Percentiles rank a stretch among this genome's conserved stretches.
phyloP scores from a whole-genome alignment of 2,797 vertebrate genomes.

The Astyanax mexicanus region DNA sequence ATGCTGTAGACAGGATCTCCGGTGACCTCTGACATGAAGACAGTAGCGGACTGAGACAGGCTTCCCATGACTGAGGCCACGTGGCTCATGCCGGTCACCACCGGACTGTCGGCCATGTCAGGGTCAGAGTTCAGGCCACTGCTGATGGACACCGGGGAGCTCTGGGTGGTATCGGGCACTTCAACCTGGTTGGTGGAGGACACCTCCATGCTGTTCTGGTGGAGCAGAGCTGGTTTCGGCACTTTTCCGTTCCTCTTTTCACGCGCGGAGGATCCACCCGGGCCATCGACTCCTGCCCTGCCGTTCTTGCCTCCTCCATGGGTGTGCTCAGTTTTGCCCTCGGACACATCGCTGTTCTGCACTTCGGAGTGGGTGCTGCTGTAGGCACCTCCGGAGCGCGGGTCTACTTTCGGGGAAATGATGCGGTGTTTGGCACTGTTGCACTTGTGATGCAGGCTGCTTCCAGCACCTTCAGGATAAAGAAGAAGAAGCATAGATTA shows the following conservation, averaged over 20 bases:
- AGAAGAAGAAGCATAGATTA: conserved; percentile 23
- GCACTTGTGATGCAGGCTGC: conserved; percentile 98
- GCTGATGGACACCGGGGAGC: conserved; percentile 96
- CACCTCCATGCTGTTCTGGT: conserved; percentile 98
- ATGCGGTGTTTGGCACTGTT: conserved; percentile 99
- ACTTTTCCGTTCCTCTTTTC: conserved; percentile 96
- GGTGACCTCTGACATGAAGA: conserved; percentile 98
- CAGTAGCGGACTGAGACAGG: conserved; percentile 91
- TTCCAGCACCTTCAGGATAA: conserved; percentile 87
- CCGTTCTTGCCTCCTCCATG: conserved; percentile 77
- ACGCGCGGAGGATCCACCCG: conserved; percentile 66
- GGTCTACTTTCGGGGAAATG: conserved; percentile 98
- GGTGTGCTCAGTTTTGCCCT: conserved; percentile 93
- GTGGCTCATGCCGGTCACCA: conserved; percentile 85
- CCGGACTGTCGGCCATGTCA: conserved; percentile 95
- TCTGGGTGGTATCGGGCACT: conserved; percentile 98
- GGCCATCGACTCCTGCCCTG: conserved; percentile 62
- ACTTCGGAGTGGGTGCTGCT: conserved; percentile 92
- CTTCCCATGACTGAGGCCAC: conserved; percentile 92
- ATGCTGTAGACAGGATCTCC: conserved; percentile 93
- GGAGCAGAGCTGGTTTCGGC: conserved; percentile 91
- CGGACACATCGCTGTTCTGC: conserved; percentile 98
- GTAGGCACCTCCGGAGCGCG: conserved; percentile 81
- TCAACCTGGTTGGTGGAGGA: conserved; percentile 98
- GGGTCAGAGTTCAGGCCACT: conserved; percentile 90